Percentiles rank a stretch among this genome's conserved stretches.
Conservation (phyloP, 2,113 vertebrate species). For the Apodemus speciosus region DNA sequence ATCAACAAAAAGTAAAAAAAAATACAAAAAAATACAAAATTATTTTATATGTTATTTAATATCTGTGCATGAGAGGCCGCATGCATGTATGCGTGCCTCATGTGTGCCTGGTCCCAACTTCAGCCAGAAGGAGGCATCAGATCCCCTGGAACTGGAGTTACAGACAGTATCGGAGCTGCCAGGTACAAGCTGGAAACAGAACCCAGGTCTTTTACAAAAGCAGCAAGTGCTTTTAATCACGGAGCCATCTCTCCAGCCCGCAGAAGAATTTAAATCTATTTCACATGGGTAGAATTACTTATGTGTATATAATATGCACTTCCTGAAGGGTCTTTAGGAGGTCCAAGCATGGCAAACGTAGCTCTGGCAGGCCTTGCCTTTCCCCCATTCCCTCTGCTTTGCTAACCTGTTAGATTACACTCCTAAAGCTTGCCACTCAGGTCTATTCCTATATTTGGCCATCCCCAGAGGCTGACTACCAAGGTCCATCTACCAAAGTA, state of each 20-base stretch:
- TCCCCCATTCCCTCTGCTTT: neutral
- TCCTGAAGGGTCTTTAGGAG: neutral
- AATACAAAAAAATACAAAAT: neutral
- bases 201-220: neutral
- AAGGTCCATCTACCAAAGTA: neutral
- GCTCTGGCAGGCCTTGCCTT: neutral
- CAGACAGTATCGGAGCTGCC: neutral
- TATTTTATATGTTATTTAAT: neutral
- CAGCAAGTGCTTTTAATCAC: neutral
- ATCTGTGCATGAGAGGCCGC: neutral
- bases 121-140: neutral
- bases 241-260: neutral
- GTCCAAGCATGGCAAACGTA: neutral
- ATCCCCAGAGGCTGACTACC: neutral
- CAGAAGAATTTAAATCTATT: neutral
- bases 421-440: neutral
- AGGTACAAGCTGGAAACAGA: neutral
- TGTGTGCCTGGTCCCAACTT: no score
- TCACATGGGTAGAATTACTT: neutral
- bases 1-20: no score
- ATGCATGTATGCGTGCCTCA: neutral
- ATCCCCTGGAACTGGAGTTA: neutral
- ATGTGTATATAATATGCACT: neutral
- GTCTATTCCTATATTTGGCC: neutral
- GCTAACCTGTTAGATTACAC: neutral